Base-by-base conservation (phyloP, 2,888 invertebrate genomes). In the Drosophila mayaguana region DNA sequence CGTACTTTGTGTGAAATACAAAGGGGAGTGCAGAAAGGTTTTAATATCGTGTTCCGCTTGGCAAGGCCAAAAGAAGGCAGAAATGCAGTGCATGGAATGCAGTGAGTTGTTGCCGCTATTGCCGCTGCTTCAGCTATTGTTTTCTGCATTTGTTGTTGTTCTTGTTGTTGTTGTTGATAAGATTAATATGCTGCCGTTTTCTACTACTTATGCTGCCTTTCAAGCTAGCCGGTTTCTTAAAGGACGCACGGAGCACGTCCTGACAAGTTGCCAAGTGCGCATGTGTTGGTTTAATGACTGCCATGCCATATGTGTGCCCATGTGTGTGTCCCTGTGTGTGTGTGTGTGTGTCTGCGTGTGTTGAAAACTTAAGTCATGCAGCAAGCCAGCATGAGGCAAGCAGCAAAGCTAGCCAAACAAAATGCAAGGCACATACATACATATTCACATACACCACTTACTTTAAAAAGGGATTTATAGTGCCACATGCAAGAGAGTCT, bases 111-210 rank as follows among this genome's bases (percentile, higher is more conserved):
- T 36, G n/a, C 43, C 18, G 40, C 40, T 46, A 18, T 68, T 60
- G 42, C 45, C 54, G 56, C 43, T 48, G 43, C 68, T 64, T 36
- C 45, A 56, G 57, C 69, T 72, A 59, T 60, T 64, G 65, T 57
- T 68, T 53, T 36, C 16, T 16, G 9, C 22, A 22, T 66, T 62
- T 77, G 55, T 56, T 81, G 72, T 69, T 81, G 68, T 71, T 81
- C 66, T 48, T 83, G 62, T n/a, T 81, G 68, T 71, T 81, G 68
- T 48, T 83, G 62, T n/a, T 65, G 45, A 61, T 65, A 78, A 88
- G 88, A 86, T 86, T 86, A 88, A 86, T 86, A 88, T 83, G 88
- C 88, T 86, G 83, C 81, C 81, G 80, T 78, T 81, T 86, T 88
- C 83, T 72, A 83, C 81, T 85, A 83, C 86, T 86, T 88, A 85